phyloP scores from a whole-genome alignment of 2,888 invertebrate genomes.

The Graphium colonna region DNA sequence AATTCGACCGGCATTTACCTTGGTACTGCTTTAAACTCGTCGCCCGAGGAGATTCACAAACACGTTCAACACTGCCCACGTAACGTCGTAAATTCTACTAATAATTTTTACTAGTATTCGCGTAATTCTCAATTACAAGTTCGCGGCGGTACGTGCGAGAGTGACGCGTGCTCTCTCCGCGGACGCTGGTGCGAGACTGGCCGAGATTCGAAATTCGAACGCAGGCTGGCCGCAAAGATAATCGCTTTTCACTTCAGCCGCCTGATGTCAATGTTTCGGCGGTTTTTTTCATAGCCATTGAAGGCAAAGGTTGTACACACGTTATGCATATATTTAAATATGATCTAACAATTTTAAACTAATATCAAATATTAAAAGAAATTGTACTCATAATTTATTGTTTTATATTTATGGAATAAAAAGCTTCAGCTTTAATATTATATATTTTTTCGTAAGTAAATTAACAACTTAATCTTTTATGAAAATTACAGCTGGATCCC shows the following conservation, averaged over 20 bases:
- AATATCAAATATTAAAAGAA: too few relatives aligned
- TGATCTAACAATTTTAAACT: too few relatives aligned
- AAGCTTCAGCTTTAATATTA: too few relatives aligned
- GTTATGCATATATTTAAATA: too few relatives aligned
- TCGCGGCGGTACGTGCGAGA: slow-evolving; percentile 23
- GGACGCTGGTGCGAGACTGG: slow-evolving; percentile 32
- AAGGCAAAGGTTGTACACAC: not conserved
- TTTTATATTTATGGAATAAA: too few relatives aligned
- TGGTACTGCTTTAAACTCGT: slow-evolving; percentile 25
- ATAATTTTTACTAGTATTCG: slow-evolving; percentile 17
- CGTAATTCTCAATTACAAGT: slow-evolving; percentile 31
- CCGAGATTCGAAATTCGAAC: slow-evolving; percentile 20
- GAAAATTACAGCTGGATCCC: too few relatives aligned
- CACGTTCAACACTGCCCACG: slow-evolving; percentile 17
- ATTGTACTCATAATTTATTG: too few relatives aligned
- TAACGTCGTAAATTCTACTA: slow-evolving; percentile 10
- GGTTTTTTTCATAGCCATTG: slow-evolving; percentile 11
- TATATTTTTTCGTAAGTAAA: too few relatives aligned
- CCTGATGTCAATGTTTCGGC: slow-evolving; percentile 14
- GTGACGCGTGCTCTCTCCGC: slow-evolving; percentile 27
- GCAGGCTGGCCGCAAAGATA: slow-evolving; percentile 31
- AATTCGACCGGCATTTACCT: slow-evolving; percentile 31
- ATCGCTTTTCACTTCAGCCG: slow-evolving; percentile 30
- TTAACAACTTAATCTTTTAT: too few relatives aligned
- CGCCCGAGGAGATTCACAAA: slow-evolving; percentile 16